Conservation (phyloP, 2,797 vertebrate genomes). For the Toxotes lorentzi region DNA sequence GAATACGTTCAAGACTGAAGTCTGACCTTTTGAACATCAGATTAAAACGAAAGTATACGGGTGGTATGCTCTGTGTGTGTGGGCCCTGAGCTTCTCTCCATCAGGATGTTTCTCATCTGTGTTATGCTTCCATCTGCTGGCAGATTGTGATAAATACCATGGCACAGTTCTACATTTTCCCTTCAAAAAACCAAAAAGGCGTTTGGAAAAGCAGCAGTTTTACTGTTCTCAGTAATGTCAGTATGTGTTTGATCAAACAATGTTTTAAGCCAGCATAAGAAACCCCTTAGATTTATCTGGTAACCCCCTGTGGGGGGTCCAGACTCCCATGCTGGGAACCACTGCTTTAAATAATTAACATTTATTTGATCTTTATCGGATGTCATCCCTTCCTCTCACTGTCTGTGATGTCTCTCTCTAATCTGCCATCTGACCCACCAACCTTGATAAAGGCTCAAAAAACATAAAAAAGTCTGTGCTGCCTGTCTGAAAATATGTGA, state of each 20-base stretch:
- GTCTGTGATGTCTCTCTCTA: not conserved
- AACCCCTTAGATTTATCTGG: not conserved
- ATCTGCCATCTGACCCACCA: not conserved
- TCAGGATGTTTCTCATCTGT: conserved; percentile 10
- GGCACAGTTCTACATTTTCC: not conserved
- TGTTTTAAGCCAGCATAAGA: not conserved
- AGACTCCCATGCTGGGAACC: not conserved
- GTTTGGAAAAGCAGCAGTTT: not conserved
- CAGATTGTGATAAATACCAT: conserved; percentile 5
- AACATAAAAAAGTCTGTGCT: not conserved
- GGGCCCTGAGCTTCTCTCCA: not conserved
- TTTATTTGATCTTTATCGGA: not conserved
- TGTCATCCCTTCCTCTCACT: not conserved
- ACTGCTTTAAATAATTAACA: not conserved
- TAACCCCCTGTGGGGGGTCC: not conserved
- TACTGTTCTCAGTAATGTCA: not conserved
- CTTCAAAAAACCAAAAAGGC: not conserved
- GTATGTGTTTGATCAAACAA: not conserved
- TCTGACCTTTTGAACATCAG: not conserved
- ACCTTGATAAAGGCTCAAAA: not conserved
- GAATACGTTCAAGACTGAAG: not conserved
- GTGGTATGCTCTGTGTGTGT: not conserved
- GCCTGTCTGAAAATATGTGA: not conserved
- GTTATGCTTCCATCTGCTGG: conserved; percentile 75
- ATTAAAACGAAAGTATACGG: not conserved